These are phyloP conservation scores for Spialia ferax DNA, from an alignment of 2,888 invertebrate species.

Conservation along the genomic window DNA sequence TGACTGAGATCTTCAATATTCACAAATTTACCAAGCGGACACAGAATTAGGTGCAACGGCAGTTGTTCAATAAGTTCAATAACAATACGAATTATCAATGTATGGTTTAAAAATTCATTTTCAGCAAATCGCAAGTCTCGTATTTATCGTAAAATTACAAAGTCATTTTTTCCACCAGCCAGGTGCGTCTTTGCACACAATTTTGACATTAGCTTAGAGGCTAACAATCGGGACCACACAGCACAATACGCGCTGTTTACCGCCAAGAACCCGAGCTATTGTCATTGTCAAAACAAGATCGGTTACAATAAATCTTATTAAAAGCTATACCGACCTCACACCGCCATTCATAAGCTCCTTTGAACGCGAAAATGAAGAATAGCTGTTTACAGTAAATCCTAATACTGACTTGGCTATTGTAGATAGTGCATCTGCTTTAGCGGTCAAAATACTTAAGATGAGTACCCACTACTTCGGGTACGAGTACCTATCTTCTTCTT, in stretches of 20 bases:
- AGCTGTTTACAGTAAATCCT: slow-evolving; percentile 72
- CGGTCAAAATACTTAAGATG: not conserved
- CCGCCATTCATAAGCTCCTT: slow-evolving; percentile 69
- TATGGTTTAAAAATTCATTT: too few relatives aligned
- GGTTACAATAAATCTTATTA: slow-evolving; percentile 87
- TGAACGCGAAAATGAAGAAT: slow-evolving; percentile 71
- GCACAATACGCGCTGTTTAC: slow-evolving; percentile 77
- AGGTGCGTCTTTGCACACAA: slow-evolving; percentile 68
- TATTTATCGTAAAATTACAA: not conserved
- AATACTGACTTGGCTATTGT: slow-evolving; percentile 62
- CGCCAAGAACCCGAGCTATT: slow-evolving; percentile 72
- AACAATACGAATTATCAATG: too few relatives aligned
- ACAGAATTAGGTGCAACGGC: too few relatives aligned
- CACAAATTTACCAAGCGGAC: too few relatives aligned
- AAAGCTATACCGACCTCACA: slow-evolving; percentile 69
- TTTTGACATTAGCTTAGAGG: slow-evolving; percentile 71
- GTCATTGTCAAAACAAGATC: slow-evolving; percentile 85
- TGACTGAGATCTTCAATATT: too few relatives aligned
- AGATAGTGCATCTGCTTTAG: slow-evolving; percentile 69
- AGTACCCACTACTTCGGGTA: too few relatives aligned
- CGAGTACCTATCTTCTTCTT: too few relatives aligned
- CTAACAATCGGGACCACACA: slow-evolving; percentile 74
- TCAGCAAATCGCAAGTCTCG: too few relatives aligned
- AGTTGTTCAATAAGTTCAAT: too few relatives aligned
- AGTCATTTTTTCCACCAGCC: slow-evolving; percentile 46